Evolutionary conservation across 2,113 vertebrate species (phyloP), one percentile per base, ranked within the genome.

Genomic region (Nesoenas mayeri): DNA sequence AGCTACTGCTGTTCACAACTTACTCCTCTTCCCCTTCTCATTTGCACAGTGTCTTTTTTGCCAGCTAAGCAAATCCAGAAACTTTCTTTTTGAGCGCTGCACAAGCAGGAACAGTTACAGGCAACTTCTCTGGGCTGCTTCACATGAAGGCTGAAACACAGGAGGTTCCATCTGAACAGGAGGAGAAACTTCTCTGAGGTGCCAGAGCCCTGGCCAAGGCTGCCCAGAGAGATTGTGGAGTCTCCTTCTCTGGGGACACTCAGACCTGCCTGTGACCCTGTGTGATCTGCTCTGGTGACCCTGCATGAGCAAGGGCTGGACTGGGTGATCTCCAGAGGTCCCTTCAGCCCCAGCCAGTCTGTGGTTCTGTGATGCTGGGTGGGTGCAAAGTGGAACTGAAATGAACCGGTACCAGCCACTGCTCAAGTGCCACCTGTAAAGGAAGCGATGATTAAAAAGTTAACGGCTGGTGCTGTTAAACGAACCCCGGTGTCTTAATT

Each of bases 371-470:
- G 42, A 42, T 42, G 42, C 42, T 1, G 32, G 51, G 25, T 11
- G 79, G 38, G 31, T 0, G 12, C 0, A 0, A 53, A 24, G n/a
- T 8, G 11, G 34, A 40, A 47, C 28, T 4, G 17, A 44, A 21
- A 2, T 3, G 14, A 8, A 16, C 6, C 1, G 53, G 11, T 11
- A 4, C 78, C 71, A 53, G 47, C 7, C 24, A 0, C 47, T 60
- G 79, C 31, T 0, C 3, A 4, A 8, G 53, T 9, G 42, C 70
- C 71, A 6, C 3, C 48, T 57, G 88, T 11, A 26, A 21, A 15
- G 81, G 34, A 36, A 31, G 40, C 0, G 3, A 5, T 5, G 7
- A 6, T 2, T 26, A 32, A 25, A 3, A 0, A 26, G 5, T 9
- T 0, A 4, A 36, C 7, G 48, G 20, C 8, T 79, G 47, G 38